Percentiles rank a stretch among this genome's conserved stretches.
phyloP scores from a whole-genome alignment of 2,113 vertebrate species.

The Leuciscus idus region DNA sequence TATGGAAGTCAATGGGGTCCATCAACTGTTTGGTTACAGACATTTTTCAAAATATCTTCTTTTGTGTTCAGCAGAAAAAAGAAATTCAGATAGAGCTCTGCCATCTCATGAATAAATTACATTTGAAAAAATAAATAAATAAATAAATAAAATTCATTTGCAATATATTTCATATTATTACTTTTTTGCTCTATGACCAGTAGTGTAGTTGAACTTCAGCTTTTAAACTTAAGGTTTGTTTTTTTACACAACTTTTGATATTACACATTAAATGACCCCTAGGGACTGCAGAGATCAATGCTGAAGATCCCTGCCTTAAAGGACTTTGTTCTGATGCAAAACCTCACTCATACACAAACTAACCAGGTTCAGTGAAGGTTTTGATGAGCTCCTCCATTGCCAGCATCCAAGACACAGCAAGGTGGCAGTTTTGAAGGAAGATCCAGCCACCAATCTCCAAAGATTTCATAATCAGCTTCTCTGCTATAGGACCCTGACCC shows the following conservation, averaged over 20 bases:
- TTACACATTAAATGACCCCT: not conserved
- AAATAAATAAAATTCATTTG: not conserved
- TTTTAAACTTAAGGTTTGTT: not conserved
- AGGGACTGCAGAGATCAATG: not conserved
- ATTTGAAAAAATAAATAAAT: not conserved
- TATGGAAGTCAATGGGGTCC: too few relatives aligned
- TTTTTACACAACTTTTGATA: not conserved
- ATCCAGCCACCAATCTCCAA: slow-evolving; percentile 81
- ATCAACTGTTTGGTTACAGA: too few relatives aligned
- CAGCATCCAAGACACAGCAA: slow-evolving; percentile 85
- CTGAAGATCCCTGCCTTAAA: not conserved
- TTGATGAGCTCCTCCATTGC: slow-evolving; percentile 87
- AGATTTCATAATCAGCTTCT: slow-evolving; percentile 80
- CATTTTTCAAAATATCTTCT: too few relatives aligned
- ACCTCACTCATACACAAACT: slow-evolving; percentile 13
- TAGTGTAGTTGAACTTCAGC: not conserved
- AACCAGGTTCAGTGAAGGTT: slow-evolving; percentile 81
- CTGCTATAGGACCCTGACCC: slow-evolving; percentile 84
- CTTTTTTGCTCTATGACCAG: not conserved
- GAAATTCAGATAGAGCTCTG: not conserved
- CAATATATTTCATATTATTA: not conserved
- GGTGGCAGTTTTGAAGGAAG: slow-evolving; percentile 85
- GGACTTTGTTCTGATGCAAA: not conserved
- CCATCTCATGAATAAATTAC: not conserved
- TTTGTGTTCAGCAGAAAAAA: too few relatives aligned